Evolutionary conservation across 2,797 vertebrate species (phyloP).

Genomic region (Lacerta bilineata): DNA sequence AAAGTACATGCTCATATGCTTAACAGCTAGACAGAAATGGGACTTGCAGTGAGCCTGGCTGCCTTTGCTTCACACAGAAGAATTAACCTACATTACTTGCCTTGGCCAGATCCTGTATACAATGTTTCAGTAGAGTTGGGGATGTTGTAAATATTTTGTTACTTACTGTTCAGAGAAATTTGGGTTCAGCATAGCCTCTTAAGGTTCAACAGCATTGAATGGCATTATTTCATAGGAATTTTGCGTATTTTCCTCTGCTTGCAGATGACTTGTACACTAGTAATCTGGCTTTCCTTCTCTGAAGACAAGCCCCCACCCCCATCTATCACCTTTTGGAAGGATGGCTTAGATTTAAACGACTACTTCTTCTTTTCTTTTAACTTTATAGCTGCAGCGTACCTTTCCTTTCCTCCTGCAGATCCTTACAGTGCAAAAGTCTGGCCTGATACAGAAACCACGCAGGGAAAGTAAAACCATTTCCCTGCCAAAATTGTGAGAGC

Average conservation of each 20-base stretch:
- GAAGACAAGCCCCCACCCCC: neutral
- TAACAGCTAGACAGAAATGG: slow-evolving; percentile 32
- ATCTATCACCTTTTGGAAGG: neutral
- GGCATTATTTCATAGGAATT: neutral
- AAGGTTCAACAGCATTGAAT: neutral
- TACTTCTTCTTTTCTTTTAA: neutral
- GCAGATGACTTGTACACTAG: neutral
- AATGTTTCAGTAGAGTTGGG: too few species aligned
- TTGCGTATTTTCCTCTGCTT: neutral
- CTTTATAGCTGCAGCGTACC: neutral
- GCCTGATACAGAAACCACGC: neutral
- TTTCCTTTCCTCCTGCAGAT: slow-evolving; percentile 7
- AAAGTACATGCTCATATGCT: neutral
- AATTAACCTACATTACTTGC: slow-evolving; percentile 26
- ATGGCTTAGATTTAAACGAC: neutral
- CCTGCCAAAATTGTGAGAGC: neutral
- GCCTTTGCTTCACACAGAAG: neutral
- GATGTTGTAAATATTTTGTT: slow-evolving; percentile 34
- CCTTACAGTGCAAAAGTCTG: neutral
- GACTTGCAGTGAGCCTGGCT: neutral
- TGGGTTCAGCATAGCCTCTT: neutral
- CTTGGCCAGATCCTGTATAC: too few species aligned
- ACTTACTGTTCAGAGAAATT: slow-evolving; percentile 10
- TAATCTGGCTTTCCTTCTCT: neutral
- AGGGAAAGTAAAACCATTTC: slow-evolving; percentile 20